A percentile compares a stretch with the other conserved stretches of the same genome.
phyloP scores from a whole-genome alignment of 2,113 vertebrate species.

The Tinamus guttatus region DNA sequence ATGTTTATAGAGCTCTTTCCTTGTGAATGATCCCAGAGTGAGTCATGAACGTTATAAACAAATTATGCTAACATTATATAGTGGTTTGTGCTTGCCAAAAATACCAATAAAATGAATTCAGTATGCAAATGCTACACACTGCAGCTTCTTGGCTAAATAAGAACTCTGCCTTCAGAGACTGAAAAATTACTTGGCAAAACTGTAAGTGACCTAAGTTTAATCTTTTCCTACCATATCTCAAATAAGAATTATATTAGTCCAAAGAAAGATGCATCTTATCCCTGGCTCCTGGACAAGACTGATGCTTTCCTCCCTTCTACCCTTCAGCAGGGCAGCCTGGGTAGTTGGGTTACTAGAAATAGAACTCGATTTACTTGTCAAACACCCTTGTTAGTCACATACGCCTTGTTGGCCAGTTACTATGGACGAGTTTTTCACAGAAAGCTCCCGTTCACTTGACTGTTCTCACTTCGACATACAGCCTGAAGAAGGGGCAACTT shows the following conservation, averaged over 20 bases:
- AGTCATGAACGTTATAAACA: conserved; percentile 3
- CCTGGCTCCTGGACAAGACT: not conserved
- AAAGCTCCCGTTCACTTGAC: not conserved
- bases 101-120: not conserved
- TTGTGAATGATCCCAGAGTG: conserved; percentile 1
- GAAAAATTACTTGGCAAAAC: not conserved
- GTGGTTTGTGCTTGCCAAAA: not conserved
- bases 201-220: not conserved
- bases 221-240: not conserved
- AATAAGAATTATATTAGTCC: not conserved
- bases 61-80: not conserved
- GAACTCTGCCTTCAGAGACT: not conserved
- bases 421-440: not conserved
- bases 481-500: not conserved
- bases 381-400: not conserved
- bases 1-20: conserved; percentile 21
- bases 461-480: not conserved
- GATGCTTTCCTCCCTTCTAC: not conserved
- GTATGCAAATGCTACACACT: not conserved
- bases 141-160: not conserved
- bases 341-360: not conserved
- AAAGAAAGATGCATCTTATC: not conserved
- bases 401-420: not conserved
- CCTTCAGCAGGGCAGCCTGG: not conserved
- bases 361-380: not conserved